Percentiles rank a stretch among this genome's conserved stretches.
Evolutionary conservation across 2,797 vertebrate genomes (phyloP).

Genomic region (Coranthus polyacanthus): DNA sequence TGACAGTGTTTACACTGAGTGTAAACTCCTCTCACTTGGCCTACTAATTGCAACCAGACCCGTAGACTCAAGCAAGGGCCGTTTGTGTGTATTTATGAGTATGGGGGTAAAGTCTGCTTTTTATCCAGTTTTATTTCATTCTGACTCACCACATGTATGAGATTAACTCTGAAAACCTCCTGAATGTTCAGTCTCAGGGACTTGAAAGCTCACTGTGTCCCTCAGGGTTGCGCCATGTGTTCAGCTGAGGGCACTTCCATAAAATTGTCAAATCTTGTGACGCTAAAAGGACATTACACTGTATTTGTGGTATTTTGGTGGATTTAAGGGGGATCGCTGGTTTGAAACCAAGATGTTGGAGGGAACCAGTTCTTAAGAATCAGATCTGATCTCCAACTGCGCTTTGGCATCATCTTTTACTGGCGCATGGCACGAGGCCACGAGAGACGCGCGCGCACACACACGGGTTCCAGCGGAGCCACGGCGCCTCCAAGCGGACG

Average conservation of each 20-base stretch:
- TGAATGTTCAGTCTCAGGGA: conserved; percentile 21
- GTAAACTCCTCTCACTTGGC: conserved; percentile 70
- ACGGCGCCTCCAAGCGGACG: conserved; percentile 78
- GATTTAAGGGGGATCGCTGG: neutral
- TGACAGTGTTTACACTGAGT: conserved; percentile 69
- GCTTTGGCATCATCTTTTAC: conserved; percentile 24
- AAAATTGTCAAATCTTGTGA: conserved; percentile 1
- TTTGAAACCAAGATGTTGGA: too few species aligned
- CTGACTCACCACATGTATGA: conserved; percentile 41
- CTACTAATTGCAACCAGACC: conserved; percentile 74
- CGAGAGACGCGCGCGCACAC: conserved; percentile 28
- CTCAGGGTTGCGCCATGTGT: conserved; percentile 18
- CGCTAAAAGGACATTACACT: conserved; percentile 13
- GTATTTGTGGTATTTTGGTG: conserved; percentile 1
- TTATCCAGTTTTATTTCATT: conserved; percentile 54
- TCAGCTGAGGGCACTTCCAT: conserved; percentile 17
- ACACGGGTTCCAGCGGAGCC: conserved; percentile 61
- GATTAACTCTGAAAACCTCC: conserved; percentile 36
- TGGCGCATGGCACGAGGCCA: neutral
- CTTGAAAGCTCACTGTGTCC: conserved; percentile 27
- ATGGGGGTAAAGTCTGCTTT: conserved; percentile 32
- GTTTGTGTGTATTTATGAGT: conserved; percentile 27
- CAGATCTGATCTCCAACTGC: conserved; percentile 15
- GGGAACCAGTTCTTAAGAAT: neutral
- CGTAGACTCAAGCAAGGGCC: conserved; percentile 7